phyloP scores from a whole-genome alignment of 2,113 vertebrate species.

The Loxodonta africana region DNA sequence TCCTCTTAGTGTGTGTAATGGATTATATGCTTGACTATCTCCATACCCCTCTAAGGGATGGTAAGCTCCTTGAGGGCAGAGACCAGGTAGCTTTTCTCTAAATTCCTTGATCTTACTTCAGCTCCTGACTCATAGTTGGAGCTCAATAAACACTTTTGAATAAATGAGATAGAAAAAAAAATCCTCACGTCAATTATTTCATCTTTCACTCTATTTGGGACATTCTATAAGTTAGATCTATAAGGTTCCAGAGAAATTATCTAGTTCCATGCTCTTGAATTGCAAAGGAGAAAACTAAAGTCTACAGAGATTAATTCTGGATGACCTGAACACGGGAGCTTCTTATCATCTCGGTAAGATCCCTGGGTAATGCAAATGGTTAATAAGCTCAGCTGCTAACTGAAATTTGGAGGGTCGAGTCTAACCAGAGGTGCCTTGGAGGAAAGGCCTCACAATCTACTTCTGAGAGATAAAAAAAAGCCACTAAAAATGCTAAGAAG shows the following conservation, averaged over 20 bases:
- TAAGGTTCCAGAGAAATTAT: neutral
- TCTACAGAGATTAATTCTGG: neutral
- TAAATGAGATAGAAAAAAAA: constrained; percentile 40
- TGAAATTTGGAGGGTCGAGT: neutral
- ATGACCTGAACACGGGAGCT: neutral
- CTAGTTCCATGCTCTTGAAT: neutral
- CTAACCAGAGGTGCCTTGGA: neutral
- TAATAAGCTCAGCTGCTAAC: neutral
- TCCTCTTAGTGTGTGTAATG: neutral
- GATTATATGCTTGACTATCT: neutral
- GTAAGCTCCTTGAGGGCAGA: neutral
- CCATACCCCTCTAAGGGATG: neutral
- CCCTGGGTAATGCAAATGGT: neutral
- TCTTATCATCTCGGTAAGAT: neutral
- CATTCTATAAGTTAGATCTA: constrained; percentile 7
- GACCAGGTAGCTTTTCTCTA: neutral
- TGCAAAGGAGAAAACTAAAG: neutral
- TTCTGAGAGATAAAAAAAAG: neutral
- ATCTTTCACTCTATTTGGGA: neutral
- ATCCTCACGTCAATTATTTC: neutral
- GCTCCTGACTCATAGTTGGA: neutral
- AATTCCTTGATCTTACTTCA: neutral
- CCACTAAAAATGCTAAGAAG: neutral
- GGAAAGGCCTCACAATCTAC: neutral
- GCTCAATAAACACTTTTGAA: neutral